Base-by-base conservation (phyloP, 1,140 invertebrate species). In the Dysdera silvatica region DNA sequence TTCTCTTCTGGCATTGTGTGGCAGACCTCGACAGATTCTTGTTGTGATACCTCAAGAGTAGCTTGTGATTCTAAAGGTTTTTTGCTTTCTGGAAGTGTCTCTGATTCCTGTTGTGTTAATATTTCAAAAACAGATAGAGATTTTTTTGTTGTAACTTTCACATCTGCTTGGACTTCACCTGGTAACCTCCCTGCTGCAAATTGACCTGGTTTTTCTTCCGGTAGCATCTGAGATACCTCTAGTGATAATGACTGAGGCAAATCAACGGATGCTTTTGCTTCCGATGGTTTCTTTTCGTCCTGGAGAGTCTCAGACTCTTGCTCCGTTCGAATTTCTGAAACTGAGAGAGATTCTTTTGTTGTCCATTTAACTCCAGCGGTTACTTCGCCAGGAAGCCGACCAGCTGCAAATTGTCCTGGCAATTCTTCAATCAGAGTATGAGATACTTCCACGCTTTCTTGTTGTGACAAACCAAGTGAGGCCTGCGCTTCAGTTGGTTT, bases 71-170 rank as follows among this genome's bases (percentile, higher is more conserved):
- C 51, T 37, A 45, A 31, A 14, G 69, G 68, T 14, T 70, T 59
- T 67, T 71, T 68, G 23, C 58, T 63, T n/a, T 67, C 41, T 45
- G 64, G 80, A 79, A 12, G 31, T 24, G 57, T 45, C 32, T 60
- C 65, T n/a, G 43, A 24, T 20, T n/a, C 45, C 33, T 51, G 37
- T 31, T 67, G 48, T 28, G 53, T 56, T 18, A 35, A 41, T 32
- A 40, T 53, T 54, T 62, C 66, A 2, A 32, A 54, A 28, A 67
- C 35, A 49, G 47, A 32, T n/a, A 67, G 29, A 0, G 54, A 53
- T 54, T 62, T 56, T n/a, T 58, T 56, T 29, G 61, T 57, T 14
- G 60, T 58, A 18, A 33, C 52, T 40, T 41, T 59, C 16, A 67
- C 29, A 43, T 49, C 60, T 33, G 56, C 28, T 8, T 61, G 64